A percentile compares a stretch with the other conserved stretches of the same genome.
These are phyloP conservation scores for Bathynomus jamesi DNA, from an alignment of 1,140 invertebrate species.

Conservation along the genomic window DNA sequence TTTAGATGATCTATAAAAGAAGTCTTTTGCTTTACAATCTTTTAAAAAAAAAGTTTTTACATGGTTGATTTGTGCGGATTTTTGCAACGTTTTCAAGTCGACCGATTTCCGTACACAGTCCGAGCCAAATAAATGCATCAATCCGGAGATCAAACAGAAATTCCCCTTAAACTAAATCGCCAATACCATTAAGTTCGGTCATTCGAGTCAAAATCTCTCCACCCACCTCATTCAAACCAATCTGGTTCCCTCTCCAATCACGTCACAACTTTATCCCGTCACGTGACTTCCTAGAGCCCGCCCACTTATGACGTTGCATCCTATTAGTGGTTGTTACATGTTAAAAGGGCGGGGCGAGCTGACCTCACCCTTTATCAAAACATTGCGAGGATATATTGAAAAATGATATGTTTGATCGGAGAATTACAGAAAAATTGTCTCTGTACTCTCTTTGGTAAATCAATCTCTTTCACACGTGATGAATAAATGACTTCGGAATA, in stretches of 20 bases:
- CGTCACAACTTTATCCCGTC: background rate
- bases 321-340: background rate
- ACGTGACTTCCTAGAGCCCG: background rate
- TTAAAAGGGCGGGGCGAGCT: background rate
- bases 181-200: background rate
- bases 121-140: background rate
- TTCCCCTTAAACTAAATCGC: background rate
- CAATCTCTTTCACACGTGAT: background rate
- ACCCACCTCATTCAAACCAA: background rate
- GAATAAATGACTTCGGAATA: too few species aligned
- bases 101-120: too few species aligned
- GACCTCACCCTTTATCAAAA: background rate
- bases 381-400: background rate
- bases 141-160: background rate
- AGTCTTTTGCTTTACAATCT: too few species aligned
- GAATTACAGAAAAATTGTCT: background rate
- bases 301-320: background rate
- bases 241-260: background rate
- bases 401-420: background rate
- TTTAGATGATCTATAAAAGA: too few species aligned
- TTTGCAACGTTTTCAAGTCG: too few species aligned
- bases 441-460: background rate
- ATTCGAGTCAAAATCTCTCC: background rate
- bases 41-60: too few species aligned
- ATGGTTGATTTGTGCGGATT: too few species aligned